phyloP scores from a whole-genome alignment of 2,113 vertebrate genomes.

The Crotalus helleri region DNA sequence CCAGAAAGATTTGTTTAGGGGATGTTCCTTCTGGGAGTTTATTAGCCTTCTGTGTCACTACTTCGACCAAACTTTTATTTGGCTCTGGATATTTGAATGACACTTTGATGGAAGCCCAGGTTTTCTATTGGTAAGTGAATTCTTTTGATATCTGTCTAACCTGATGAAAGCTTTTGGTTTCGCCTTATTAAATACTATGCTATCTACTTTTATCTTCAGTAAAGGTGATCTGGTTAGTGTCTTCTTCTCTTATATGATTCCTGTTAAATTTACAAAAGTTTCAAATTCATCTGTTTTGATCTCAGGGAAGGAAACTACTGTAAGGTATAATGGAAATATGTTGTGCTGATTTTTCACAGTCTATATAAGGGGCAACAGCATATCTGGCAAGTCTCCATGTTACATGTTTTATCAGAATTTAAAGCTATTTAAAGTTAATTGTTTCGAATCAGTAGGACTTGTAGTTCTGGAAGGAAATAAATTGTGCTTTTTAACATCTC shows the following conservation, averaged over 20 bases:
- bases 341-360: background rate
- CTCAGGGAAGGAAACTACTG: background rate
- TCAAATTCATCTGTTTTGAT: background rate
- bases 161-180: background rate
- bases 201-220: background rate
- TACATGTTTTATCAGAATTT: background rate
- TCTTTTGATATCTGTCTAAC: background rate
- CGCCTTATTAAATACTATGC: background rate
- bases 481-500: background rate
- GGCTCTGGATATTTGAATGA: background rate
- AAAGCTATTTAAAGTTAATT: background rate
- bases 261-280: background rate
- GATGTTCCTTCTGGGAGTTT: background rate
- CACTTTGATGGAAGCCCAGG: background rate
- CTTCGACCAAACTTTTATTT: background rate
- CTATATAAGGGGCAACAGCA: background rate
- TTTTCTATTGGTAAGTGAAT: background rate
- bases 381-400: background rate
- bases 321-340: background rate
- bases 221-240: background rate
- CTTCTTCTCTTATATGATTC: background rate
- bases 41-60: background rate
- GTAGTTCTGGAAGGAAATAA: background rate
- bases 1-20: constrained; percentile 14
- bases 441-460: background rate